Conservation (phyloP, 2,888 invertebrate genomes). For the Thymelicus lineola region DNA sequence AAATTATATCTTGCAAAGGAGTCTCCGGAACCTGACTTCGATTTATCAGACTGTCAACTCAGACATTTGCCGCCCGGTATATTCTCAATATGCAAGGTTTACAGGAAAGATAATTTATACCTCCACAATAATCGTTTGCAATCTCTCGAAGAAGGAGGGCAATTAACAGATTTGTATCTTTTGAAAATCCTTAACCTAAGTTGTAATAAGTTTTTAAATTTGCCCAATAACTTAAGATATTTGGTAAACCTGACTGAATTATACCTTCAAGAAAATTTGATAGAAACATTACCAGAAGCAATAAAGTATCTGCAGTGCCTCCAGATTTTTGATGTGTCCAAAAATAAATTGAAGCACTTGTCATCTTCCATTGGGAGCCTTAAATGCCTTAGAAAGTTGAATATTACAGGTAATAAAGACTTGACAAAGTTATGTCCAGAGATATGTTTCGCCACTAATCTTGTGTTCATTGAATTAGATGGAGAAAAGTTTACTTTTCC, state of each 20-base stretch:
- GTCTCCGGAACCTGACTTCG: slow-evolving; percentile 92
- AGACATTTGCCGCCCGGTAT: slow-evolving; percentile 90
- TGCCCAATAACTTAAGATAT: slow-evolving; percentile 87
- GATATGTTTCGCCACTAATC: slow-evolving; percentile 86
- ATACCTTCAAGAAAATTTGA: slow-evolving; percentile 89
- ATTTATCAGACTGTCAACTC: slow-evolving; percentile 91
- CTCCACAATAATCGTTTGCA: slow-evolving; percentile 89
- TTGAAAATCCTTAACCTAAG: slow-evolving; percentile 88
- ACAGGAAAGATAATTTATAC: slow-evolving; percentile 89
- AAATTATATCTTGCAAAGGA: slow-evolving; percentile 86
- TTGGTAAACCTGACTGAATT: slow-evolving; percentile 90
- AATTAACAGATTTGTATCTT: slow-evolving; percentile 88
- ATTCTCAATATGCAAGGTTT: slow-evolving; percentile 92
- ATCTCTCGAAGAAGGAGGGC: slow-evolving; percentile 89
- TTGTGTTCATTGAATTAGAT: slow-evolving; percentile 87
- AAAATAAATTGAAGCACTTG: slow-evolving; percentile 87
- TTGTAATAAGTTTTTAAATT: slow-evolving; percentile 86
- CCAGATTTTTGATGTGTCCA: slow-evolving; percentile 88
- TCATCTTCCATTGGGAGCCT: slow-evolving; percentile 87
- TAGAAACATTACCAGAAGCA: slow-evolving; percentile 88
- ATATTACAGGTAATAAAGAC: slow-evolving; percentile 85
- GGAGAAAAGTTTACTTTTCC: slow-evolving; percentile 87
- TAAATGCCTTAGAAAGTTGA: slow-evolving; percentile 85
- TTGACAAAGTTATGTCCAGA: slow-evolving; percentile 87
- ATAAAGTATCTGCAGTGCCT: slow-evolving; percentile 87